Evolutionary conservation across 2,888 invertebrate genomes (phyloP).

Genomic region (Acleris laterana): DNA sequence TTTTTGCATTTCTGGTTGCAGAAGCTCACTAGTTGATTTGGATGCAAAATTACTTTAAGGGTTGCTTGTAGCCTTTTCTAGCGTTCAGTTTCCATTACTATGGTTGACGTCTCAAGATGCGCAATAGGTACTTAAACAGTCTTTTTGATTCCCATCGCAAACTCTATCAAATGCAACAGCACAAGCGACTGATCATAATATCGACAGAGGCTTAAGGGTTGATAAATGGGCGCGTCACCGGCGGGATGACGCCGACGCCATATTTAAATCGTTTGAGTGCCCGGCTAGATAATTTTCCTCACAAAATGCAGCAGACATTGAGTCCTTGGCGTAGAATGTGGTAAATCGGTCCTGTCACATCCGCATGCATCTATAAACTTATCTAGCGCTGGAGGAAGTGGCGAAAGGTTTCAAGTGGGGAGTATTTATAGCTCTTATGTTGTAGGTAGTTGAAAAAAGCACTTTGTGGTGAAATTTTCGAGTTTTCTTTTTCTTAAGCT

Average conservation of each 20-base stretch:
- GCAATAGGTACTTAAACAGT: no score
- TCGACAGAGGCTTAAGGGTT: constrained; percentile 82
- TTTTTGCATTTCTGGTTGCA: no score
- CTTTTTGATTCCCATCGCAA: neutral
- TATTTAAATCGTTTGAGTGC: constrained; percentile 67
- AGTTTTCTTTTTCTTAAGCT: neutral
- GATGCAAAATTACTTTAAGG: no score
- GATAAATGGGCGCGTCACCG: constrained; percentile 80
- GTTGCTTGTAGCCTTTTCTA: no score
- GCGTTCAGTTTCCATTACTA: no score
- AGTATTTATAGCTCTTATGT: neutral
- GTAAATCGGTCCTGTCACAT: constrained; percentile 78
- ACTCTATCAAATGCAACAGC: constrained; percentile 49
- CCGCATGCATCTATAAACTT: constrained; percentile 51
- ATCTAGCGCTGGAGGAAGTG: constrained; percentile 24
- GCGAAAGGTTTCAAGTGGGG: neutral
- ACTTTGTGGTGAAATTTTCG: neutral
- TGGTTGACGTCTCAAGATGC: no score
- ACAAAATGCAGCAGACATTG: no score
- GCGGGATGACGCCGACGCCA: constrained; percentile 77
- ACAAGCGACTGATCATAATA: constrained; percentile 82
- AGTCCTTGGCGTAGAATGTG: no score
- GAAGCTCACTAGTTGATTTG: no score
- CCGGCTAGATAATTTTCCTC: no score
- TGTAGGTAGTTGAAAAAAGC: neutral